These are phyloP conservation scores for Gorsachius goisagi DNA, from an alignment of 2,113 vertebrate species.

Conservation along the genomic window DNA sequence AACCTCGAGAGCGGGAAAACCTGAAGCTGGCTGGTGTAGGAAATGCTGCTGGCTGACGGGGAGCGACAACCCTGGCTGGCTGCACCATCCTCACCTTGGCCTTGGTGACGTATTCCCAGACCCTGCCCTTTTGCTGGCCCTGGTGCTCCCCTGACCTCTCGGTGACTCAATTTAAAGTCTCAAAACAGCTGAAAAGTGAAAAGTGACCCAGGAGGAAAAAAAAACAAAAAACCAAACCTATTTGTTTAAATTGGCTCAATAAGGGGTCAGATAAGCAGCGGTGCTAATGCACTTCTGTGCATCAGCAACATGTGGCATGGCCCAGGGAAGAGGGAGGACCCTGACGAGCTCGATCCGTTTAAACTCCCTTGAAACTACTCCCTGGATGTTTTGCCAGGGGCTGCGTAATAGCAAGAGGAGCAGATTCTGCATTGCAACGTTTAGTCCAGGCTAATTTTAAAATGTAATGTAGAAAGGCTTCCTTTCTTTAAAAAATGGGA, in stretches of 20 bases:
- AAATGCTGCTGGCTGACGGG: rapidly evolving
- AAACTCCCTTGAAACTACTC: not conserved
- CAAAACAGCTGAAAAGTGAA: constrained; percentile 14
- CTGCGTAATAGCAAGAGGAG: not conserved
- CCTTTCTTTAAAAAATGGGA: not conserved
- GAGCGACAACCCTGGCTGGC: rapidly evolving
- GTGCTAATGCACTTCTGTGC: not conserved
- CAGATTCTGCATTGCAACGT: not conserved
- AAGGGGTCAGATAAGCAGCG: not conserved
- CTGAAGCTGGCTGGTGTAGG: not conserved
- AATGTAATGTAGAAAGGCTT: not conserved
- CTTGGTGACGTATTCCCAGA: not conserved
- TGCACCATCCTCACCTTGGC: not conserved
- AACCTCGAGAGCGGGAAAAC: not conserved
- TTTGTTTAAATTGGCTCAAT: constrained; percentile 14
- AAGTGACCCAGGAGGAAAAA: not conserved
- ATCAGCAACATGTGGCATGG: not conserved
- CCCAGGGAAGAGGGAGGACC: not conserved
- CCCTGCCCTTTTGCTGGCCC: not conserved
- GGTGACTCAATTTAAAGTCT: not conserved
- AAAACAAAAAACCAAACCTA: no score
- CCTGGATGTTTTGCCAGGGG: not conserved
- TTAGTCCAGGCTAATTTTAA: not conserved
- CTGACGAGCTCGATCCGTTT: not conserved
- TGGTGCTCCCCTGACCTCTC: not conserved